A percentile compares a stretch with the other conserved stretches of the same genome.
These are phyloP conservation scores for Natator depressus DNA, from an alignment of 2,113 vertebrate species.

Conservation along the genomic window DNA sequence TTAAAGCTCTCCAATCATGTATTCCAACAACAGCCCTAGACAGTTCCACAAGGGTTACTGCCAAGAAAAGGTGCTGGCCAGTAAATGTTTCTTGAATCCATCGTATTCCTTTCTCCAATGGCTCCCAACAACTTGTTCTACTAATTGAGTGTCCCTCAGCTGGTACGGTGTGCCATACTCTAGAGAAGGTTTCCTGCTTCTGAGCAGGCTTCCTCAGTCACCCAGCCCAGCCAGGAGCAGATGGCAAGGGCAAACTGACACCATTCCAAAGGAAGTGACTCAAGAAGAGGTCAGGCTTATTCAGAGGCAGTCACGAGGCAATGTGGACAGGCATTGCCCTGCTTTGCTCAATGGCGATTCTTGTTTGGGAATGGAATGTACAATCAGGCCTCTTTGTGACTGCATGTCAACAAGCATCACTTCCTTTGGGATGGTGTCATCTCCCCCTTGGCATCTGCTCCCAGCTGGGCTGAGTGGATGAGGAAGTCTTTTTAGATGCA, in stretches of 20 bases:
- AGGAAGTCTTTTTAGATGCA: neutral
- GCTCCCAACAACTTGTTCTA: neutral
- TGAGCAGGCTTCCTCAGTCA: no score
- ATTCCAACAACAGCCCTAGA: neutral
- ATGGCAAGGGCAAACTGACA: neutral
- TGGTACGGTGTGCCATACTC: neutral
- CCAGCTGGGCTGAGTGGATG: neutral
- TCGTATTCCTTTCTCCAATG: neutral
- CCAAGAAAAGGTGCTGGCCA: neutral
- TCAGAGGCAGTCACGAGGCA: neutral
- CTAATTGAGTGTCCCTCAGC: neutral
- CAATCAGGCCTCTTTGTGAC: neutral
- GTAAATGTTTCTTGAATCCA: neutral
- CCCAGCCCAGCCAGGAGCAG: neutral
- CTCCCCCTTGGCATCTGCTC: neutral
- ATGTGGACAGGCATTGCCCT: neutral
- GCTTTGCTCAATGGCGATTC: neutral
- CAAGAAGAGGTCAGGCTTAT: neutral
- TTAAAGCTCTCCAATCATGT: neutral
- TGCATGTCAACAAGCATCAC: neutral
- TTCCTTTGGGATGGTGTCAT: neutral
- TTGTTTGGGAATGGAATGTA: neutral
- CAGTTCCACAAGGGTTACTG: neutral
- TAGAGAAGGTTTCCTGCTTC: neutral
- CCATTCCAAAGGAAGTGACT: neutral